phyloP scores from a whole-genome alignment of 2,113 vertebrate species.

The Mesembrinibis cayennensis region DNA sequence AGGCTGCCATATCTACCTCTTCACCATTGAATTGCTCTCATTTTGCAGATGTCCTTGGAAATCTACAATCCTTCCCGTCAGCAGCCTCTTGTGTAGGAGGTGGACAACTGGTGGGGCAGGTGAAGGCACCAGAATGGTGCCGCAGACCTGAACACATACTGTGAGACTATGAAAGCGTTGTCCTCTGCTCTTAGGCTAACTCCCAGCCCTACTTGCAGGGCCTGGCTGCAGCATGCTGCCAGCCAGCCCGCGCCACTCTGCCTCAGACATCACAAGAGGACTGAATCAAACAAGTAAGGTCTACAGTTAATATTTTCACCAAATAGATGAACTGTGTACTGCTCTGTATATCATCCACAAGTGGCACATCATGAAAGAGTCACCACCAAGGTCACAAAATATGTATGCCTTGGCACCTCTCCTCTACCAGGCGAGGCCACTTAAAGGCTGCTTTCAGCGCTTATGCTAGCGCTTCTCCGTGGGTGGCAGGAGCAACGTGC shows the following conservation, averaged over 20 bases:
- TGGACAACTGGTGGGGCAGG: not conserved
- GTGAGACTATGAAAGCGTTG: not conserved
- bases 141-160: not conserved
- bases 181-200: not conserved
- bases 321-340: not conserved
- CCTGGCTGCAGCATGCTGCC: not conserved
- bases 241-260: rapidly evolving
- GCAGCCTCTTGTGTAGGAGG: not conserved
- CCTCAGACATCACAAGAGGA: rapidly evolving
- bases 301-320: not conserved
- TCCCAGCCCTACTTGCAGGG: not conserved
- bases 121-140: not conserved
- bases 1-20: not conserved
- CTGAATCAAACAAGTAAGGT: not conserved
- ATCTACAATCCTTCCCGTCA: not conserved
- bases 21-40: not conserved
- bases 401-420: not conserved
- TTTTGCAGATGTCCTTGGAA: not conserved
- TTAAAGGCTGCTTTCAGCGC: not conserved
- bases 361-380: not conserved
- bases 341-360: not conserved
- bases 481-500: not conserved
- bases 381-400: not conserved
- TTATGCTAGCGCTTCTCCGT: not conserved
- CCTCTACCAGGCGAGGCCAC: not conserved